These are phyloP conservation scores for Apamea monoglypha DNA, from an alignment of 2,888 invertebrate species.

Conservation along the genomic window DNA sequence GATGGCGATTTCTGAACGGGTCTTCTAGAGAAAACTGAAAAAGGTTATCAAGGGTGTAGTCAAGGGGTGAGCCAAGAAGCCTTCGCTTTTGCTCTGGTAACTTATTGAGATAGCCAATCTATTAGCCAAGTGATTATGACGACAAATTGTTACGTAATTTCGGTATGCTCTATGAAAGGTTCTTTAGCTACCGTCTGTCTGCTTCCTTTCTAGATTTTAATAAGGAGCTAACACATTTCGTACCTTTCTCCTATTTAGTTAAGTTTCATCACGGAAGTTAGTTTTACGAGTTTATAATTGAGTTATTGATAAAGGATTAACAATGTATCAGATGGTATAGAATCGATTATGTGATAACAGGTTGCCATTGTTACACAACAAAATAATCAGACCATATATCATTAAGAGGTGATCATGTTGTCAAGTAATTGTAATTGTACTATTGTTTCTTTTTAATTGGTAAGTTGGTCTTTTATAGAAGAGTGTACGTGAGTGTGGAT, in stretches of 20 bases:
- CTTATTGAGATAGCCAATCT: background rate
- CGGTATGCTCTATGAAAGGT: background rate
- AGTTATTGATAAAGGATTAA: slow-evolving; percentile 35
- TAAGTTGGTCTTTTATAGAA: slow-evolving; percentile 24
- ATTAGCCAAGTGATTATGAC: slow-evolving; percentile 19
- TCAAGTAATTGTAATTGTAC: slow-evolving; percentile 66
- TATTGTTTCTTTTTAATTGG: slow-evolving; percentile 70
- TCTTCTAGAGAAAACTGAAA: background rate
- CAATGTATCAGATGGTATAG: slow-evolving; percentile 32
- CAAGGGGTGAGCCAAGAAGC: background rate
- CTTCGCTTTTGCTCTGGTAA: background rate
- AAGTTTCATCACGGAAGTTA: slow-evolving; percentile 20
- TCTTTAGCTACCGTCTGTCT: background rate
- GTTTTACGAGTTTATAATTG: slow-evolving; percentile 46
- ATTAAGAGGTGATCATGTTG: slow-evolving; percentile 68
- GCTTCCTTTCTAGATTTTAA: slow-evolving; percentile 36
- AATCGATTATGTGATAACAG: slow-evolving; percentile 45
- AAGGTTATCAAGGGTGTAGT: background rate
- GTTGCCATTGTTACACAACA: slow-evolving; percentile 50
- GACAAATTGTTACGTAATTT: slow-evolving; percentile 17
- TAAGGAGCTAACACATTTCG: slow-evolving; percentile 7
- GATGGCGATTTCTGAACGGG: background rate
- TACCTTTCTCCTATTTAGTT: slow-evolving; percentile 27
- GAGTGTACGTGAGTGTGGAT: slow-evolving; percentile 23
- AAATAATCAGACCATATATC: slow-evolving; percentile 56